Evolutionary conservation across 2,797 vertebrate species (phyloP).

Genomic region (Sebastes trivittatus): DNA sequence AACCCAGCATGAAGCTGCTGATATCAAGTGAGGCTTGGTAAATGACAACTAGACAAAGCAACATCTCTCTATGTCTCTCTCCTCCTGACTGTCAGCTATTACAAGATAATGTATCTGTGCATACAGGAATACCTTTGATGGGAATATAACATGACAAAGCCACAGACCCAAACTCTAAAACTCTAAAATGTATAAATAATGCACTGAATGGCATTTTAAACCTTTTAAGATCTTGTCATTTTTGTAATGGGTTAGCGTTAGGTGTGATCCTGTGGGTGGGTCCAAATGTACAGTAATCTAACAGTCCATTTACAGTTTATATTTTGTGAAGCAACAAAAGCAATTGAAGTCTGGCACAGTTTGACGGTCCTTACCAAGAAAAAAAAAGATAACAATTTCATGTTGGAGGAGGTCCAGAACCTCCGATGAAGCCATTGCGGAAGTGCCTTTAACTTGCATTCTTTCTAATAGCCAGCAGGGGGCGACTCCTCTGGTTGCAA

Average conservation of each 20-base stretch:
- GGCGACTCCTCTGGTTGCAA: no score
- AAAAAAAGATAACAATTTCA: background rate
- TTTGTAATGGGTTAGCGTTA: background rate
- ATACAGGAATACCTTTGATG: slow-evolving; percentile 46
- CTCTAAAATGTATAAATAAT: slow-evolving; percentile 57
- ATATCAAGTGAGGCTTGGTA: slow-evolving; percentile 33
- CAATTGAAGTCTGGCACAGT: background rate
- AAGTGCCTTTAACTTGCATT: no score
- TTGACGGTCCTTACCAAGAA: background rate
- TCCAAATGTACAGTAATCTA: background rate
- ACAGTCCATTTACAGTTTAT: background rate
- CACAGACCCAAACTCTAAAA: slow-evolving; percentile 40
- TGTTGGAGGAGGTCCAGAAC: background rate
- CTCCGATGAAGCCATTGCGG: no score
- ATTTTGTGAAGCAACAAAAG: background rate
- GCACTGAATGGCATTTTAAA: slow-evolving; percentile 35
- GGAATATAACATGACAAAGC: slow-evolving; percentile 60
- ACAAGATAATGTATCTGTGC: slow-evolving; percentile 23
- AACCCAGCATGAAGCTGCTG: slow-evolving; percentile 16
- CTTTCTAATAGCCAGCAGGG: no score
- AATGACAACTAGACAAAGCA: slow-evolving; percentile 41
- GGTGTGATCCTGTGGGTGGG: background rate
- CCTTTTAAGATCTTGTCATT: slow-evolving; percentile 20
- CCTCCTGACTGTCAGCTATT: slow-evolving; percentile 26
- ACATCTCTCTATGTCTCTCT: background rate